phyloP scores from a whole-genome alignment of 2,888 invertebrate species.

The Tricholauxania praeusta region DNA sequence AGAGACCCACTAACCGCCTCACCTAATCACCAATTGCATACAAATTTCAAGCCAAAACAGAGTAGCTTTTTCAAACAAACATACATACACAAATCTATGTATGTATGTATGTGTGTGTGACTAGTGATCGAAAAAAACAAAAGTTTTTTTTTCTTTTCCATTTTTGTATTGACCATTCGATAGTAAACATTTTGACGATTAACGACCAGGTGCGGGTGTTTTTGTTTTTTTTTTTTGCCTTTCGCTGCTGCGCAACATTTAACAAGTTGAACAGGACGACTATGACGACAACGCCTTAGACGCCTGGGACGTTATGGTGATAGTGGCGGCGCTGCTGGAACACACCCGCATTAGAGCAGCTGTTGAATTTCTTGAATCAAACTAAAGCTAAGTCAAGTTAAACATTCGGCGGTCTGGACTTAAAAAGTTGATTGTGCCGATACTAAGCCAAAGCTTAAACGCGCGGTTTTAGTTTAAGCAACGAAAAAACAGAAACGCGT shows the following conservation, averaged over 20 bases:
- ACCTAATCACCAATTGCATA: constrained; percentile 34
- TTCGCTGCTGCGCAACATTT: constrained; percentile 17
- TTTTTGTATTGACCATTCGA: constrained; percentile 32
- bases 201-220: constrained; percentile 63
- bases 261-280: constrained; percentile 45
- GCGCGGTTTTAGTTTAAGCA: too few relatives aligned
- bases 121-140: neutral
- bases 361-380: constrained; percentile 41
- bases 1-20: constrained; percentile 25
- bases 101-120: neutral
- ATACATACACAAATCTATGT: constrained; percentile 9
- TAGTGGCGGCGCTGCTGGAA: constrained; percentile 41
- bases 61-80: neutral
- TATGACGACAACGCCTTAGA: constrained; percentile 38
- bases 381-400: constrained; percentile 36
- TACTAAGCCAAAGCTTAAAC: too few relatives aligned
- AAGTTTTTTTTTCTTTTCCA: neutral
- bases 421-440: constrained; percentile 35
- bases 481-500: too few relatives aligned
- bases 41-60: constrained; percentile 25
- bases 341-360: constrained; percentile 61
- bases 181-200: constrained; percentile 51
- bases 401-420: constrained; percentile 25
- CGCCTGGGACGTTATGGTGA: constrained; percentile 18
- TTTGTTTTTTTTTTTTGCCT: constrained; percentile 11